Base-by-base conservation (phyloP, 1,140 invertebrate species). In the Chironomus tepperi region DNA sequence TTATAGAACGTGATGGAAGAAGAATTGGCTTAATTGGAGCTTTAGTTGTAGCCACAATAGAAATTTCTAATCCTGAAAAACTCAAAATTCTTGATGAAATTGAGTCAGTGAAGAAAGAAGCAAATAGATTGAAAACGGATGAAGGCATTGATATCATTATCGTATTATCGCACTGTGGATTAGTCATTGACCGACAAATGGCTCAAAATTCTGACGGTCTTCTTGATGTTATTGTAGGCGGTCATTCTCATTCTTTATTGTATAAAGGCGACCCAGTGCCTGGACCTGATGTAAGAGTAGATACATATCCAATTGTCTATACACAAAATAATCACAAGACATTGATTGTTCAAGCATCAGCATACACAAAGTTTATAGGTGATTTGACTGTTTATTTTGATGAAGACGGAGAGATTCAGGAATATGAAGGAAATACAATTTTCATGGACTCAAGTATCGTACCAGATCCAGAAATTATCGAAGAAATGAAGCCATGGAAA, bases 11-110 rank as follows among this genome's bases (percentile, higher is more conserved):
- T 7, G 83, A 83, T 10, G 89, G 87, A 0, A 83, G 85, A 73
- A 89, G 86, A 77, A 91, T 96, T 76, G 94, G 93, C 0, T 86
- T 96, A 10, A 90, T 96, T 70, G 94, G 94, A 8, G 92, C 93
- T 73, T 85, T 93, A 2, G 84, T 91, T 7, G 83, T 85, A 8
- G 88, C 88, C 18, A 93, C 90, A 0, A 79, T 90, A 89, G 81
- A 84, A 73, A 79, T 91, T 65, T 84, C 88, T 0, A 84, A 80
- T 65, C 88, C 88, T 0, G 89, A 86, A 24, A 84, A 85, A 43
- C 76, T 91, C 3, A 85, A 80, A 75, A 91, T 93, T 76, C 83
- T 85, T 1, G 87, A 92, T 79, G 91, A 92, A 81, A 85, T 90
- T 19, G 83, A 86, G 75, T 81, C 88, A 9, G 87, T 94, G 0